A percentile compares a stretch with the other conserved stretches of the same genome.
Conservation (phyloP, 2,797 vertebrate species). For the Chaetophractus vellerosus region DNA sequence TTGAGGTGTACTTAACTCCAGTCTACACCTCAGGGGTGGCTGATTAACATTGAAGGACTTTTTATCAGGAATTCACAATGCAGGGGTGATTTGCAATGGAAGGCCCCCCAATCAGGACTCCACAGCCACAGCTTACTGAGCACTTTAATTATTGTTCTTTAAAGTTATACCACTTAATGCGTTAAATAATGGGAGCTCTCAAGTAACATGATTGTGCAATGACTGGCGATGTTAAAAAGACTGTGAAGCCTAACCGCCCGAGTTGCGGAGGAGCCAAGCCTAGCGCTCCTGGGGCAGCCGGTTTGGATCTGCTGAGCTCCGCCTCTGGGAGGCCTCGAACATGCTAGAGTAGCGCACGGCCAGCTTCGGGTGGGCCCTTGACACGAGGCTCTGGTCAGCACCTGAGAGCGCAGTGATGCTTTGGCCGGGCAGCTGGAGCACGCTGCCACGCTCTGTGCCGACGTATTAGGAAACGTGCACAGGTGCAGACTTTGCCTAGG, state of each 20-base stretch:
- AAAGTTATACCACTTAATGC: not conserved
- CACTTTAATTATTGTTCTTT: not conserved
- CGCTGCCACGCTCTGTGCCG: rapidly evolving
- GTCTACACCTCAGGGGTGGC: rapidly evolving
- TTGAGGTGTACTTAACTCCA: not conserved
- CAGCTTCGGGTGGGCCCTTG: not conserved
- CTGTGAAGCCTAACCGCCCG: rapidly evolving
- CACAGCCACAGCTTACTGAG: not conserved
- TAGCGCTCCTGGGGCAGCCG: too few relatives aligned
- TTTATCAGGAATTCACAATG: not conserved
- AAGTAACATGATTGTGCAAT: rapidly evolving
- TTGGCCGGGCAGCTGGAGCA: rapidly evolving
- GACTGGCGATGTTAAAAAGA: too few relatives aligned
- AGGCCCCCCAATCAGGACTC: too few relatives aligned
- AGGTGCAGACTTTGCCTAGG: rapidly evolving
- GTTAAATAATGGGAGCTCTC: rapidly evolving
- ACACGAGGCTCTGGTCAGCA: too few relatives aligned
- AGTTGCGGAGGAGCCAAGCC: too few relatives aligned
- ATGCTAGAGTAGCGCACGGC: rapidly evolving
- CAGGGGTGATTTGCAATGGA: too few relatives aligned
- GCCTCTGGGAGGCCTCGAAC: too few relatives aligned
- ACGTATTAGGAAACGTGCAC: rapidly evolving
- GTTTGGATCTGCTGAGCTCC: too few relatives aligned
- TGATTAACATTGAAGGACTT: not conserved
- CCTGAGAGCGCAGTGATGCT: too few relatives aligned